Percentiles rank a stretch among this genome's conserved stretches.
Evolutionary conservation across 2,113 vertebrate genomes (phyloP).

Genomic region (Neolamprologus fasciatus): DNA sequence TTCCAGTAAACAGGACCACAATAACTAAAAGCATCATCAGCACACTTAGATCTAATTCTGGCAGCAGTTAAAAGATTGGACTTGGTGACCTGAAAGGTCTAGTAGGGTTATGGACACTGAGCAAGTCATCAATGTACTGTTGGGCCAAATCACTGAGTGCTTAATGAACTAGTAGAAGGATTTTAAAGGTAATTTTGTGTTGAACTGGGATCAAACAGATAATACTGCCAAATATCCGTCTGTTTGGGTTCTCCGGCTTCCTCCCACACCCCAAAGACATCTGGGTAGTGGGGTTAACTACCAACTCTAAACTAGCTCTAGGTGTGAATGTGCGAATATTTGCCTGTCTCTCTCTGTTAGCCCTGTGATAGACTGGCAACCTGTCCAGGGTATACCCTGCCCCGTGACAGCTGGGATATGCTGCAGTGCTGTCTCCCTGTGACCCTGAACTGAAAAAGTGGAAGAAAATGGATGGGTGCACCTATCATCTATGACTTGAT

Average conservation of each 20-base stretch:
- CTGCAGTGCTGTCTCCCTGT: background rate
- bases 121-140: fast-evolving
- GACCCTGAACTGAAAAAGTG: background rate
- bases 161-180: background rate
- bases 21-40: background rate
- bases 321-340: background rate
- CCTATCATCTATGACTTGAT: fast-evolving
- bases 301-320: background rate
- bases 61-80: background rate
- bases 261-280: background rate
- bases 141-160: background rate
- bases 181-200: background rate
- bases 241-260: background rate
- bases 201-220: background rate
- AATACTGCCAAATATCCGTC: background rate
- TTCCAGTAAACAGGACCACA: background rate
- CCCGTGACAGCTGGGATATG: fast-evolving
- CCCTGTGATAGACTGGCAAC: background rate
- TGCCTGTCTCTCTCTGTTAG: background rate
- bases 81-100: background rate
- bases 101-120: background rate
- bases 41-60: background rate
- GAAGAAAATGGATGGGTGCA: background rate
- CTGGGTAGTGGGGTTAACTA: background rate
- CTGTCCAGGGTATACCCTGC: background rate